These are phyloP conservation scores for Marisa cornuarietis DNA, from an alignment of 1,140 invertebrate species.

Conservation along the genomic window DNA sequence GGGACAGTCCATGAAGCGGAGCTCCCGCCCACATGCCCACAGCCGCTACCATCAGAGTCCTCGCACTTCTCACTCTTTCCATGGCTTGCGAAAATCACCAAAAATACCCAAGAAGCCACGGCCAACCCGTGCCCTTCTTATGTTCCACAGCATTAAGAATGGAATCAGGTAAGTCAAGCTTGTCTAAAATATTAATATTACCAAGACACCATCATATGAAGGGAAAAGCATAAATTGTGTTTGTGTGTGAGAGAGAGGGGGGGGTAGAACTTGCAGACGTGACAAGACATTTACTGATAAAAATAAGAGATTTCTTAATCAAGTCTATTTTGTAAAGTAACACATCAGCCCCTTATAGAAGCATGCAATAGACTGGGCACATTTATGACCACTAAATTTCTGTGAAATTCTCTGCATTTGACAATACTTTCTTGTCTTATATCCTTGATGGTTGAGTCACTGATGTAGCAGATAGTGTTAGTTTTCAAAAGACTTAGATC, in stretches of 20 bases:
- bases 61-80: background rate
- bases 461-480: background rate
- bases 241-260: too few species aligned
- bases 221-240: too few species aligned
- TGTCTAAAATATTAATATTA: background rate
- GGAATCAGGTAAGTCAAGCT: conserved; percentile 59
- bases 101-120: conserved; percentile 66
- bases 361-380: too few species aligned
- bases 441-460: background rate
- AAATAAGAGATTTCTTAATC: too few species aligned
- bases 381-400: too few species aligned
- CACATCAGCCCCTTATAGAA: too few species aligned
- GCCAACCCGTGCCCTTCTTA: conserved; percentile 61
- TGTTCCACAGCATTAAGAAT: conserved; percentile 63
- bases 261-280: too few species aligned
- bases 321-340: too few species aligned
- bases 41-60: background rate
- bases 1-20: conserved; percentile 48
- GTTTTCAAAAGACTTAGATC: too few species aligned
- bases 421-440: background rate
- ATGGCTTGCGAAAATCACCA: conserved; percentile 51
- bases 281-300: too few species aligned
- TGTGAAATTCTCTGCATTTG: background rate
- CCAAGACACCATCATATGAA: background rate
- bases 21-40: conserved; percentile 27